Evolutionary conservation across 1,140 invertebrate genomes (phyloP).

Genomic region (Atopsyche davidsoni): DNA sequence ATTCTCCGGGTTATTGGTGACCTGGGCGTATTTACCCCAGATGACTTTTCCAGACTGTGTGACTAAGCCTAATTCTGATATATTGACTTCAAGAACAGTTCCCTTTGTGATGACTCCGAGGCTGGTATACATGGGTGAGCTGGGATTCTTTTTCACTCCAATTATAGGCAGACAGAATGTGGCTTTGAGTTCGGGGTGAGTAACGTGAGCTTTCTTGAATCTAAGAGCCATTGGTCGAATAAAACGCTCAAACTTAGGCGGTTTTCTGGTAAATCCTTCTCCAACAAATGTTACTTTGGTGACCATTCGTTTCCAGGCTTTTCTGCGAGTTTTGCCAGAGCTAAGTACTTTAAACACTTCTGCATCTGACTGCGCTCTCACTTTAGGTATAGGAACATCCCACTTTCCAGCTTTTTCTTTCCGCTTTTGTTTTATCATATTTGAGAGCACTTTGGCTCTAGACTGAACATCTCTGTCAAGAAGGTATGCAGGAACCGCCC

Average conservation of each 20-base stretch:
- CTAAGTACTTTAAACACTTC: constrained; percentile 96
- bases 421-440: constrained; percentile 99
- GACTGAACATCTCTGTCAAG: constrained; percentile 94
- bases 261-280: constrained; percentile 97
- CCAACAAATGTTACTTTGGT: constrained; percentile 98
- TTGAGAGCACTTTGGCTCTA: constrained; percentile 92
- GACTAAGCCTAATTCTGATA: constrained; percentile 97
- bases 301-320: constrained; percentile 99
- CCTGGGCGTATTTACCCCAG: constrained; percentile 99
- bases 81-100: constrained; percentile 96
- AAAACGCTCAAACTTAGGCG: constrained; percentile 98
- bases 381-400: constrained; percentile 99
- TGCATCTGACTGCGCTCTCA: constrained; percentile 92
- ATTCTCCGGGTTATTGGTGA: constrained; percentile 99
- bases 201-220: constrained; percentile 97
- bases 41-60: constrained; percentile 99
- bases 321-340: constrained; percentile 90
- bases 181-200: constrained; percentile 97
- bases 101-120: constrained; percentile 99
- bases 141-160: constrained; percentile 99
- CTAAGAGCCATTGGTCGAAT: constrained; percentile 96
- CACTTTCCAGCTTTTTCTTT: constrained; percentile 99
- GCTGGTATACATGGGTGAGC: constrained; percentile 92
- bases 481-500: constrained; percentile 92
- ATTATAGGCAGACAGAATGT: constrained; percentile 99